Evolutionary conservation across 2,113 vertebrate species (phyloP).

Genomic region (Emydura subglobosa): DNA sequence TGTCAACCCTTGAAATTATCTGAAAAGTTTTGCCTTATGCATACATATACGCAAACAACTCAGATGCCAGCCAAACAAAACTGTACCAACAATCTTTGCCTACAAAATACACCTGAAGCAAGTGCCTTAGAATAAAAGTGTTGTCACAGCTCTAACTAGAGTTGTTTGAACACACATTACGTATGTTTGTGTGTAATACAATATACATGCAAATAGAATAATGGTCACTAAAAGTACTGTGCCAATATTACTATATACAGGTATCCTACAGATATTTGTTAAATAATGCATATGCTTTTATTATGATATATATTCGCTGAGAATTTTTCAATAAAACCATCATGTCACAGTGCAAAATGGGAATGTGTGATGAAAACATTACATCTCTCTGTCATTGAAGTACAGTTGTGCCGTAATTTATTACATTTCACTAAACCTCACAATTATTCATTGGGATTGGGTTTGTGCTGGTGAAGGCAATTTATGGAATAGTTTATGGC

Average conservation of each 20-base stretch:
- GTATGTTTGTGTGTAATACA: background rate
- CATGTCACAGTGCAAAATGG: background rate
- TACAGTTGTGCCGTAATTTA: background rate
- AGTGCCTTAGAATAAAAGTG: background rate
- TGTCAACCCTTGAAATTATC: background rate
- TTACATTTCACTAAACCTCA: background rate
- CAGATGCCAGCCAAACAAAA: background rate
- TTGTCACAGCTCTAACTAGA: background rate
- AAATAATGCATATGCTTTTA: fast-evolving
- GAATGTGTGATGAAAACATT: background rate
- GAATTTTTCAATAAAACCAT: background rate
- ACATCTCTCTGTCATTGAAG: background rate
- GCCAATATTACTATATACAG: background rate
- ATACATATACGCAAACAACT: background rate
- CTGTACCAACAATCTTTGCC: background rate
- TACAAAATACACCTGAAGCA: background rate
- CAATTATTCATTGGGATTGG: background rate
- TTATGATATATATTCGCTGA: background rate
- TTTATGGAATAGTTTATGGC: background rate
- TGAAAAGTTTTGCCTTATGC: background rate
- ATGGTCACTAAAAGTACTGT: background rate
- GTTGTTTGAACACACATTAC: background rate
- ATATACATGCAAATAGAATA: background rate
- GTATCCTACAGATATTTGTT: background rate
- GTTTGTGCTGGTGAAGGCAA: background rate